phyloP scores from a whole-genome alignment of 2,113 vertebrate genomes.

The Haemorhous mexicanus region DNA sequence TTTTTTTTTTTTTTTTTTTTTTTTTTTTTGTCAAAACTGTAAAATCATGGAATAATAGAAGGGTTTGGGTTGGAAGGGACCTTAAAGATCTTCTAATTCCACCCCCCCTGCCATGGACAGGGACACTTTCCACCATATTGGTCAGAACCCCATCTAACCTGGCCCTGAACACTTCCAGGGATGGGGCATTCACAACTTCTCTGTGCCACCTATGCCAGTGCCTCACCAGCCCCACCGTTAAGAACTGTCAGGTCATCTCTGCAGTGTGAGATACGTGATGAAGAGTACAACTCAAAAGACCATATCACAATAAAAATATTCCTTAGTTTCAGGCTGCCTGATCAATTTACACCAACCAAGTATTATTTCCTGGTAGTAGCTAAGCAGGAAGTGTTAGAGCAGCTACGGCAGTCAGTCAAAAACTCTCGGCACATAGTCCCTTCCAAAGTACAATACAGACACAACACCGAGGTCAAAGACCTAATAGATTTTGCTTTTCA shows the following conservation, averaged over 20 bases:
- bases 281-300: background rate
- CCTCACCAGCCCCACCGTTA: background rate
- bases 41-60: background rate
- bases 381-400: background rate
- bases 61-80: background rate
- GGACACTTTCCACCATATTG: background rate
- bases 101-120: accelerated
- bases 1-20: background rate
- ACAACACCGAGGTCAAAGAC: background rate
- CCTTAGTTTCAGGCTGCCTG: background rate
- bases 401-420: background rate
- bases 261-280: background rate
- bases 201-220: background rate
- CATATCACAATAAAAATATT: background rate
- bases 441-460: background rate
- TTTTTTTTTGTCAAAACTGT: background rate
- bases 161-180: background rate
- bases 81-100: background rate
- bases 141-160: background rate
- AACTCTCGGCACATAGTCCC: background rate
- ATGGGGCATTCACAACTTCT: background rate
- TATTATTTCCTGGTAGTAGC: background rate
- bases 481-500: background rate
- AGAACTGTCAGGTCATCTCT: background rate
- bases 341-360: background rate